Base-by-base conservation (phyloP, 2,113 vertebrate species). In the Pseudopodoces humilis region DNA sequence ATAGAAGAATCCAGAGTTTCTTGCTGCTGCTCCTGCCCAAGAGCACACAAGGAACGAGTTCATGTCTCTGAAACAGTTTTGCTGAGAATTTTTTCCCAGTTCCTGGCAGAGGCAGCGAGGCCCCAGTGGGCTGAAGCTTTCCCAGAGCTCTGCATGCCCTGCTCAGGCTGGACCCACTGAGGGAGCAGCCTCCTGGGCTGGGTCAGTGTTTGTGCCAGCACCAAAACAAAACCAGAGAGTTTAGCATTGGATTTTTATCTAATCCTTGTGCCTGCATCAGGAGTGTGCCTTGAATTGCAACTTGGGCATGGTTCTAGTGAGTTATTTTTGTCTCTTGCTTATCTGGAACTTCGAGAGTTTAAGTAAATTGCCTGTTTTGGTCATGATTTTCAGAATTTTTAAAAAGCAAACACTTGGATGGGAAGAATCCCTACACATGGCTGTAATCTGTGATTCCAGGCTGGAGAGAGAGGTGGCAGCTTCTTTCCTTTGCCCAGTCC, bases 121-220 rank as follows among this genome's bases (percentile, higher is more conserved):
- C 37, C 37, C 37, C 37, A 37, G 37, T 37, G 37, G 46, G 82
- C 56, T 28, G 15, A 9, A 55, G 47, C 17, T 63, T 98, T 97
- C 94, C 96, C 98, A 75, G 97, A 98, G 97, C 97, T 96, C 93
- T 93, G 90, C 91, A 70, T 94, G 86, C 79, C 92, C 91, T 97
- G 50, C 90, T 80, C 74, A 93, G 93, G 90, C 91, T 86, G 41
- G 89, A 93, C 71, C 83, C 93, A 68, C 95, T 95, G 96, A 94
- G 80, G 76, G 80, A 82, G 94, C 92, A 95, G 69, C 93, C 67
- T 76, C 37, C 92, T 95, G 37, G 37, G 37, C 69, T 56, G 64
- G 94, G 90, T 44, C 47, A 90, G 90, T 37, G 35, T 62, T 87
- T 74, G 69, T 79, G 44, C 69, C 86, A 82, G 83, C 74, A 77